Conservation (phyloP, 2,888 invertebrate genomes). For the Choristoneura rosaceana region DNA sequence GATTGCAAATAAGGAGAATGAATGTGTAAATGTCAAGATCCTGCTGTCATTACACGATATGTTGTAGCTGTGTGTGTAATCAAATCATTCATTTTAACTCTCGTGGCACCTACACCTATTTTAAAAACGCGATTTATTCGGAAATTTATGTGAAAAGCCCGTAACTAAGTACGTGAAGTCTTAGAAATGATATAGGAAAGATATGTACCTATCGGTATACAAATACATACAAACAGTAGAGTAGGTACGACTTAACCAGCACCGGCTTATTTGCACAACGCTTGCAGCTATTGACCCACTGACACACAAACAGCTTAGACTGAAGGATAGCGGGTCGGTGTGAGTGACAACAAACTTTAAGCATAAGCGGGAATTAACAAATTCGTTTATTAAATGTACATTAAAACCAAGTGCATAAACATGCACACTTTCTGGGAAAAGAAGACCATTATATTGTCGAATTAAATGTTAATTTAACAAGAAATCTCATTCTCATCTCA, state of each 20-base stretch:
- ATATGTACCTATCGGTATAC: background rate
- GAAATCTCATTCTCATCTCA: background rate
- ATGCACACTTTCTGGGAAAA: background rate
- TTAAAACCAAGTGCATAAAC: background rate
- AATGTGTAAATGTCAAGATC: too few relatives aligned
- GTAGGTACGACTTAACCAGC: conserved; percentile 11
- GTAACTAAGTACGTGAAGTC: background rate
- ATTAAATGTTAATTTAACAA: background rate
- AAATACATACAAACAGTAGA: conserved; percentile 15
- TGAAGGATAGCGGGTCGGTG: conserved; percentile 79
- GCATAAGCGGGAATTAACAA: conserved; percentile 15
- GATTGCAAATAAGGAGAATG: too few relatives aligned
- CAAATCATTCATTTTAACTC: too few relatives aligned
- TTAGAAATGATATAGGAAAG: conserved; percentile 12
- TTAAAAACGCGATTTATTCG: too few relatives aligned
- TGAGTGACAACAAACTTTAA: conserved; percentile 59
- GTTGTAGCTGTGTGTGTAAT: too few relatives aligned
- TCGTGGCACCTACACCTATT: too few relatives aligned
- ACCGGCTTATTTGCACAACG: conserved; percentile 75
- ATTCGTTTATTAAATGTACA: background rate
- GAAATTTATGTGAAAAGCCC: background rate
- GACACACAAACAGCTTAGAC: conserved; percentile 67
- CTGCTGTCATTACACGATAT: too few relatives aligned
- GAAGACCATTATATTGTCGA: background rate
- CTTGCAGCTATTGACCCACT: conserved; percentile 82